Base-by-base conservation (phyloP, 2,888 invertebrate species). In the Patella depressa region DNA sequence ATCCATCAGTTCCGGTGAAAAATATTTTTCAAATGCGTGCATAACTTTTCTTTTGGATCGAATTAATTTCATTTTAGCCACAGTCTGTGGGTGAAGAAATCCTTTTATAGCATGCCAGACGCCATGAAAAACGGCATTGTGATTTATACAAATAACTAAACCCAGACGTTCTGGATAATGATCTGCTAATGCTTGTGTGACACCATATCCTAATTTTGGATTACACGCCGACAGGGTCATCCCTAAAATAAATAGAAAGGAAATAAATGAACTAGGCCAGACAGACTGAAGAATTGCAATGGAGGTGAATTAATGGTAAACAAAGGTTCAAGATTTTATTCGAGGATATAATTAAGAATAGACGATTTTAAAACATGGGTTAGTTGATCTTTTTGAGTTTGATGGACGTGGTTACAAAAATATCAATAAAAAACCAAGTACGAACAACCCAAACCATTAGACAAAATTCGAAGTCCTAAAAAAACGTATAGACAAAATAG, bases 121-220 rank as follows among this genome's bases (percentile, higher is more conserved):
- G 1, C 88, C 89, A 29, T 91, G 90, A 81, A 91, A 91, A 15
- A 91, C 77, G 0, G 87, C 79, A 73, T 85, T 90, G 81, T 90
- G 89, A 81, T 91, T 91, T 53, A 91, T 78, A 82, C 88, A 89
- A 76, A 90, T 85, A 74, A 88, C 89, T 71, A 87, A 77, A 7
- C 90, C 91, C 14, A 91, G 87, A n/a, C 89, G 81, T 81, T 91
- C 91, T n/a, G 91, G 91, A 78, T 91, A 91, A 78, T 88, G 88
- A 78, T 88, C 88, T 53, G 90, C 84, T 76, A 91, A 79, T 1
- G 89, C 79, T 78, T 89, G 89, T 14, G 87, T 85, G 19, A 88
- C 85, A 9, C 86, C 88, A 74, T 88, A 88, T 7, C 89, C 91
- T 14, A 91, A 83, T 76, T 85, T 87, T 3, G 91, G 91, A 80